phyloP scores from a whole-genome alignment of 2,113 vertebrate species.

The Hyperoodon ampullatus region DNA sequence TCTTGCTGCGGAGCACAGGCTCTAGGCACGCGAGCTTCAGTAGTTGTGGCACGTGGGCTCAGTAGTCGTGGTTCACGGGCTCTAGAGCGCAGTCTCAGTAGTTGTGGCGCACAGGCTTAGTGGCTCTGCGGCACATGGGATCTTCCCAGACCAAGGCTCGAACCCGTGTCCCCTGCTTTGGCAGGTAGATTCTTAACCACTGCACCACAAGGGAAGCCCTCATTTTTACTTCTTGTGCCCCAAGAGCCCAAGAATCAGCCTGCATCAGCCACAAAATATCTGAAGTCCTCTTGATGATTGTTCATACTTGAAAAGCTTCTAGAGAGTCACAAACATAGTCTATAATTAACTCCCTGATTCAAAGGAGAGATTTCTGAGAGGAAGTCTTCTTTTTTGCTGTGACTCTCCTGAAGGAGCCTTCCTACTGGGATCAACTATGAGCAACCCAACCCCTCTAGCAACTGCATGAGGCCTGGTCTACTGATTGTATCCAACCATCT shows the following conservation, averaged over 20 bases:
- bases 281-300: background rate
- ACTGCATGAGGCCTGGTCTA: background rate
- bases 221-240: background rate
- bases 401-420: background rate
- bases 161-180: no score
- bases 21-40: no score
- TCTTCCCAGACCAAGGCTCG: no score
- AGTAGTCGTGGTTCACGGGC: no score
- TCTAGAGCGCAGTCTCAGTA: no score
- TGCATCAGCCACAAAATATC: background rate
- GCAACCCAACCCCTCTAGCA: background rate
- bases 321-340: background rate
- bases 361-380: background rate
- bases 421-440: background rate
- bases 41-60: no score
- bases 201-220: background rate
- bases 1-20: no score
- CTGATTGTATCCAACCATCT: background rate
- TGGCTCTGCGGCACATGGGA: no score
- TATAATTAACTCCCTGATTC: background rate
- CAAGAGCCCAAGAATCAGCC: background rate
- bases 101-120: no score
- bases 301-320: conserved; percentile 17
- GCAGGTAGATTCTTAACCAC: no score
- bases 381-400: background rate